Base-by-base conservation (phyloP, 2,113 vertebrate genomes). In the Garra rufa region DNA sequence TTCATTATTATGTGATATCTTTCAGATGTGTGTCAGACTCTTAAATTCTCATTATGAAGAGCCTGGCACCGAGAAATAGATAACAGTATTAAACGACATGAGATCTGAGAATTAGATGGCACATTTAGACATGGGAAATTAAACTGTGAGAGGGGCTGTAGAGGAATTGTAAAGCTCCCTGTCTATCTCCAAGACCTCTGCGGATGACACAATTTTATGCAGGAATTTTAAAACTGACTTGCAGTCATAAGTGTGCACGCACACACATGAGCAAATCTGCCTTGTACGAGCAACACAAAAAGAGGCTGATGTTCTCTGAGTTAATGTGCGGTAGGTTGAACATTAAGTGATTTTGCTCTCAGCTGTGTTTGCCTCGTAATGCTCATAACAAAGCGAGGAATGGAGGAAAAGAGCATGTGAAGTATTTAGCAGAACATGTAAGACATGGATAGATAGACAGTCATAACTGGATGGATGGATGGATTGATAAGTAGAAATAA, bases 101-200 rank as follows among this genome's bases (percentile, higher is more conserved):
- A 30, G 55, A 30, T 61, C 46, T 76, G 82, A 76, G 14, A 83
- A 69, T 65, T 28, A 41, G 26, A 80, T 55, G 59, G 15, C 59
- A 69, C 61, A 77, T 77, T 75, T 76, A 63, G 11, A 83, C 28
- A 21, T 38, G 59, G 44, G 38, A 50, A 55, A 77, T 77, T 52
- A 77, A 83, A 76, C 19, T 48, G 4, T 24, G 9, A 71, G 48
- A 82, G 38, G 50, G 21, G 14, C 15, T 44, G 4, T 15, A 9
- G 52, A 48, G 19, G 26, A 75, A 30, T 61, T 57, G 4, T 43
- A 13, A 41, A 9, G n/a, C 26, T 59, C 52, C 26, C 70, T 63
- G 55, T 48, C 70, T 63, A 30, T 83, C 17, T 78, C 24, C n/a
- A 79, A 61, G 76, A 63, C n/a, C 55, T 80, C 76, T 44, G 57